Evolutionary conservation across 2,797 vertebrate species (phyloP).

Genomic region (Amblyopsis hoosieri): DNA sequence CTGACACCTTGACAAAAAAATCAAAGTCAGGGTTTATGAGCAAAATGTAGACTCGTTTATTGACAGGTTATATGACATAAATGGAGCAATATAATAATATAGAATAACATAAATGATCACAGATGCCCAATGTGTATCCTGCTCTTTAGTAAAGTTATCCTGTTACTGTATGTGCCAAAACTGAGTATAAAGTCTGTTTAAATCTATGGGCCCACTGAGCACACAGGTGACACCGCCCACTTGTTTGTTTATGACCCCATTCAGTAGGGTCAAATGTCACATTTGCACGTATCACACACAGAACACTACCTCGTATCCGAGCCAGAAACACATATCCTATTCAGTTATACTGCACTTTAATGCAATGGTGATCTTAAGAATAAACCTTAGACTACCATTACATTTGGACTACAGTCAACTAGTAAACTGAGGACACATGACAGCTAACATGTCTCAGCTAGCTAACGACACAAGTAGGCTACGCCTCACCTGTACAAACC

Average conservation of each 20-base stretch:
- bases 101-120: not conserved
- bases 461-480: not conserved
- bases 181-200: conserved; percentile 30
- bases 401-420: not conserved
- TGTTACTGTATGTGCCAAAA: not conserved
- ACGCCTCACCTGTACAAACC: conserved; percentile 89
- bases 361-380: no score
- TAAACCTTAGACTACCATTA: no score
- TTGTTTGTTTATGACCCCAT: conserved; percentile 48
- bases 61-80: not conserved
- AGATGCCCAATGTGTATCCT: not conserved
- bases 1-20: conserved; percentile 85
- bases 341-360: not conserved
- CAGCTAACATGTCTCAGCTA: not conserved
- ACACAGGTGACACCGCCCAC: conserved; percentile 44
- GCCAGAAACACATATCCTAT: not conserved
- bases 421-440: not conserved
- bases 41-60: not conserved
- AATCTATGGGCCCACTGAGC: conserved; percentile 21
- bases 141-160: not conserved
- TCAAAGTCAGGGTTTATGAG: not conserved
- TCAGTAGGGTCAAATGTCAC: conserved; percentile 37
- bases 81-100: not conserved
- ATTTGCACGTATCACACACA: conserved; percentile 3
- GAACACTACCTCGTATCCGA: not conserved